These are phyloP conservation scores for Rhamphomyia laevipes DNA, from an alignment of 2,888 invertebrate genomes.

Conservation along the genomic window DNA sequence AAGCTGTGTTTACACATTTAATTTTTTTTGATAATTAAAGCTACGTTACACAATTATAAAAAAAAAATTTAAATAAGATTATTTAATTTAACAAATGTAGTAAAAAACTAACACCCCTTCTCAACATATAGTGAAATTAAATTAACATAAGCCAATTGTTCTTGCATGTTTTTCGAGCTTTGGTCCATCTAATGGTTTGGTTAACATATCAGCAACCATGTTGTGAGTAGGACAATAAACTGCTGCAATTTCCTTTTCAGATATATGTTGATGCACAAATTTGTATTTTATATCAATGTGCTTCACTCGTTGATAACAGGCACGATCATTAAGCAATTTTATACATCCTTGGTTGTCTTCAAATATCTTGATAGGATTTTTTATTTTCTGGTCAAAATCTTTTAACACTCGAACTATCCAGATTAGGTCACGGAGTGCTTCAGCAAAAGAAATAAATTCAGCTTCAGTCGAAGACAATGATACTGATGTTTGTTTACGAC, in stretches of 20 bases:
- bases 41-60: too few species aligned
- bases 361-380: background rate
- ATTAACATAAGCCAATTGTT: background rate
- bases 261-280: background rate
- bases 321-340: background rate
- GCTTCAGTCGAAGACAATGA: background rate
- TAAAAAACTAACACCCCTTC: background rate
- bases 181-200: background rate
- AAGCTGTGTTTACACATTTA: too few species aligned
- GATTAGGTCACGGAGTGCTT: background rate
- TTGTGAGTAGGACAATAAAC: background rate
- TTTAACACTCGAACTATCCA: background rate
- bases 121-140: background rate
- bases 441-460: background rate
- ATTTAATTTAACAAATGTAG: too few species aligned
- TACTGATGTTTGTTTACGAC: slow-evolving; percentile 15
- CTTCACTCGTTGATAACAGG: background rate
- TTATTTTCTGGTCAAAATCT: background rate
- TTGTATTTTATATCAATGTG: background rate
- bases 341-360: background rate
- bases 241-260: background rate
- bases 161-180: background rate
- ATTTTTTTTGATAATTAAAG: too few species aligned
- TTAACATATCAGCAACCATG: background rate
- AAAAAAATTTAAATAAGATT: too few species aligned